These are phyloP conservation scores for Hozukius guyotensis DNA, from an alignment of 2,797 vertebrate species.

Conservation along the genomic window DNA sequence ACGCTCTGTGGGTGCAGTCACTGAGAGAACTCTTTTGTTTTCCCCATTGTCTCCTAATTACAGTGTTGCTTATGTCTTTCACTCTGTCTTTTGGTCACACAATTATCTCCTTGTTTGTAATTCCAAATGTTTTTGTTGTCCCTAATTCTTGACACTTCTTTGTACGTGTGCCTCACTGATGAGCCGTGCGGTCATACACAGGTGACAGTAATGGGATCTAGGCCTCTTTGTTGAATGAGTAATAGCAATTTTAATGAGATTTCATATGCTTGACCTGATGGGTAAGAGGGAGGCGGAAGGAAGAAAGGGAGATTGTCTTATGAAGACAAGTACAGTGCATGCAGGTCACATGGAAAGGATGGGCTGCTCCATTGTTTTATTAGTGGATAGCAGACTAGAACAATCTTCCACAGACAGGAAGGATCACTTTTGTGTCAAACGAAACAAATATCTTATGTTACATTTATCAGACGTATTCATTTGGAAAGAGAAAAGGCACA, in stretches of 20 bases:
- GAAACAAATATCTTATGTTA: not conserved
- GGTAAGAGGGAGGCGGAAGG: constrained; percentile 10
- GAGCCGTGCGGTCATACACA: constrained; percentile 2
- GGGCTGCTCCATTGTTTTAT: not conserved
- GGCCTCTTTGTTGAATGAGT: constrained; percentile 40
- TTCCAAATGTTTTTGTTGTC: not conserved
- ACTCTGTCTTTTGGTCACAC: not conserved
- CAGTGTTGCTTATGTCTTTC: not conserved
- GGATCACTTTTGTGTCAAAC: not conserved
- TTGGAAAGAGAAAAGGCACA: not conserved
- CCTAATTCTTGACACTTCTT: not conserved
- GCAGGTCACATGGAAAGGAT: not conserved
- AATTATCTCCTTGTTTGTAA: not conserved
- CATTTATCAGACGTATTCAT: not conserved
- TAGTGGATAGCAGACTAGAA: not conserved
- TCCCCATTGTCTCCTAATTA: not conserved
- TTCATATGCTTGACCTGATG: constrained; percentile 52
- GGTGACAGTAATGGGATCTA: constrained; percentile 38
- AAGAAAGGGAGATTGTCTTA: not conserved
- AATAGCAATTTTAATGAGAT: constrained; percentile 60
- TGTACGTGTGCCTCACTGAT: not conserved
- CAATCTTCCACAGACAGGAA: not conserved
- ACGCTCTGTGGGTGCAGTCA: not conserved
- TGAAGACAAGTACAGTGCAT: not conserved
- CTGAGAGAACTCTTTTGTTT: constrained; percentile 6